phyloP scores from a whole-genome alignment of 2,888 invertebrate genomes.

The Subacronicta megacephala region DNA sequence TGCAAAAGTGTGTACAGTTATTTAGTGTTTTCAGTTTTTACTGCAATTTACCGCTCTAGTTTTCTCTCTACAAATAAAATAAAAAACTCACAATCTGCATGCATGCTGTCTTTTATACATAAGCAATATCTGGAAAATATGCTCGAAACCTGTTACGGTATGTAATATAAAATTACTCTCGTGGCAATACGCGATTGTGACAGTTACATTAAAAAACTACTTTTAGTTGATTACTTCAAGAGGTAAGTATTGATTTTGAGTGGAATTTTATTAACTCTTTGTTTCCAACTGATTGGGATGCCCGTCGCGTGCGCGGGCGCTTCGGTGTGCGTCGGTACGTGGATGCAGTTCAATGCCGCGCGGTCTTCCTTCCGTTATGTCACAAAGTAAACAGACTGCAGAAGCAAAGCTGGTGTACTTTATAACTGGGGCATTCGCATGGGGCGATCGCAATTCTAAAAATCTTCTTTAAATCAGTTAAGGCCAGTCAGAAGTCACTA shows the following conservation, averaged over 20 bases:
- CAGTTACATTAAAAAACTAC: neutral
- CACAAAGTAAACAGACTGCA: neutral
- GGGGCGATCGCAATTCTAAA: no score
- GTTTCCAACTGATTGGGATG: conserved; percentile 62
- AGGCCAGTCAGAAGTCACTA: no score
- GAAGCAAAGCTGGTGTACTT: neutral
- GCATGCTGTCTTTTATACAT: neutral
- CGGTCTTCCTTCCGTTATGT: conserved; percentile 83
- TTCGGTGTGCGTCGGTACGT: conserved; percentile 54
- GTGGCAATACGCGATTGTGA: neutral
- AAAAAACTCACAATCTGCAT: neutral
- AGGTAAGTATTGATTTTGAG: conserved; percentile 33
- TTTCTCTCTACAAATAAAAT: neutral
- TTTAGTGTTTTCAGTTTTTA: neutral
- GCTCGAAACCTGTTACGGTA: no score
- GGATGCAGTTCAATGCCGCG: conserved; percentile 64
- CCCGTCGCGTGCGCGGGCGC: conserved; percentile 42
- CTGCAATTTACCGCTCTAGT: neutral
- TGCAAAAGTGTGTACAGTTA: conserved; percentile 38
- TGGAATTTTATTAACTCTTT: conserved; percentile 38
- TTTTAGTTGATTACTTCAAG: conserved; percentile 19
- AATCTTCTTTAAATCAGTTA: no score
- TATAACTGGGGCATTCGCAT: no score
- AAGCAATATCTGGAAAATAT: neutral
- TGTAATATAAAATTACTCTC: neutral